Evolutionary conservation across 1,140 invertebrate genomes (phyloP), one percentile per base, ranked within the genome.

Genomic region (Cyrtorhinus lividipennis): DNA sequence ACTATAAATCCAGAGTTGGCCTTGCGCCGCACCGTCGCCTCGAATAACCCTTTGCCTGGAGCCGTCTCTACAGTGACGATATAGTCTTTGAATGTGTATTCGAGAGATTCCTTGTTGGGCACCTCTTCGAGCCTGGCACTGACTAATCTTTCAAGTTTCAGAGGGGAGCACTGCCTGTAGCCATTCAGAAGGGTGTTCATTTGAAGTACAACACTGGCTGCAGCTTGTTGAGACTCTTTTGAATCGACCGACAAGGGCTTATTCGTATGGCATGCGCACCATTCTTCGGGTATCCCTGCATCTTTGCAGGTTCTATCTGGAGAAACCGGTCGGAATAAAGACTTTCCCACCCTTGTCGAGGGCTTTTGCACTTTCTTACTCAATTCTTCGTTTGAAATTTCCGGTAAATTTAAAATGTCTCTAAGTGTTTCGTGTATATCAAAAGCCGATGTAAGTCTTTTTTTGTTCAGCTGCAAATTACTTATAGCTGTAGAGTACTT

Each of bases 241-340:
- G 81, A 76, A 12, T 79, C 75, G 0, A 73, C 71, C 0, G 76
- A 68, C 12, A 83, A 68, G 64, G 80, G 79, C 46, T 72, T 70
- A 10, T 76, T 79, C 61, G 78, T 77, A 64, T 87, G 81, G 68
- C 91, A 95, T 15, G 86, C 86, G 69, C 90, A 95, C 83, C 86
- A 93, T 68, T 92, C 85, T 26, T 83, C 80, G 0, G 83, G 79
- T 44, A 95, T 90, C 0, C 77, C 81, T 0, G 90, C 89, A 57
- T 76, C 74, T 24, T 78, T 71, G 72, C 92, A 95, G 0, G 83
- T 90, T 8, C 92, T 75, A 45, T 81, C 78, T n/a, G 72, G 72
- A 0, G 86, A 81, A 45, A 93, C 79, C 0, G 82, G 78, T 2
- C 81, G 71, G 69, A 92, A 90, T 59, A 89, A 77, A 71, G 89